phyloP scores from a whole-genome alignment of 2,797 vertebrate species.

The Ceryle rudis region DNA sequence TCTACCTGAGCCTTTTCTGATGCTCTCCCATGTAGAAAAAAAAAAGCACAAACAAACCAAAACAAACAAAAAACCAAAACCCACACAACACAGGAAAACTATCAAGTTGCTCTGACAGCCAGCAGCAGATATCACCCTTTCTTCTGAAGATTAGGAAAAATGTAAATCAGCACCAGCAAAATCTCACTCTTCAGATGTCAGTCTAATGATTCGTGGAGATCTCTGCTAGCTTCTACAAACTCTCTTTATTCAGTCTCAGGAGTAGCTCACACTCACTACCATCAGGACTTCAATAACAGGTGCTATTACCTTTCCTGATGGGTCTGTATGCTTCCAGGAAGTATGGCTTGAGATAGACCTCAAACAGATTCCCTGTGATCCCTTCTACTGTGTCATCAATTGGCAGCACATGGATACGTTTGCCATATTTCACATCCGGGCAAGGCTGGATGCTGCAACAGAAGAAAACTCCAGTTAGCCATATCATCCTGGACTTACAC shows the following conservation, averaged over 20 bases:
- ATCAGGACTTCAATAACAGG: background rate
- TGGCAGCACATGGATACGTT: slow-evolving; percentile 96
- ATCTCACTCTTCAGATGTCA: background rate
- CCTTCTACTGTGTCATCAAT: slow-evolving; percentile 97
- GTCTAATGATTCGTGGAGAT: background rate
- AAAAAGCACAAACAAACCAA: background rate
- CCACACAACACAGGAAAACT: background rate
- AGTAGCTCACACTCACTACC: background rate
- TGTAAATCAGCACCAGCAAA: background rate
- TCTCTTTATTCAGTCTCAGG: background rate
- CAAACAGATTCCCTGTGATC: slow-evolving; percentile 96
- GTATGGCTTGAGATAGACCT: slow-evolving; percentile 97
- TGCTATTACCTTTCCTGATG: slow-evolving; percentile 90
- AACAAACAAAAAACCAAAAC: too few species aligned
- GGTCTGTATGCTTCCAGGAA: slow-evolving; percentile 96
- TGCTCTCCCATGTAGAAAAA: background rate
- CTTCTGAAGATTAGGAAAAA: background rate
- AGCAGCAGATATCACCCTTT: background rate
- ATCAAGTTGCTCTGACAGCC: background rate
- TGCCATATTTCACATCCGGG: slow-evolving; percentile 97
- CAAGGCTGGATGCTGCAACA: slow-evolving; percentile 93
- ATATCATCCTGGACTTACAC: background rate
- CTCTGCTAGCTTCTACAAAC: background rate
- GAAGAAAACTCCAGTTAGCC: slow-evolving; percentile 56
- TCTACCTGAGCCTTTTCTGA: background rate